phyloP scores from a whole-genome alignment of 2,888 invertebrate species.

The Chloroclystis v-ata region DNA sequence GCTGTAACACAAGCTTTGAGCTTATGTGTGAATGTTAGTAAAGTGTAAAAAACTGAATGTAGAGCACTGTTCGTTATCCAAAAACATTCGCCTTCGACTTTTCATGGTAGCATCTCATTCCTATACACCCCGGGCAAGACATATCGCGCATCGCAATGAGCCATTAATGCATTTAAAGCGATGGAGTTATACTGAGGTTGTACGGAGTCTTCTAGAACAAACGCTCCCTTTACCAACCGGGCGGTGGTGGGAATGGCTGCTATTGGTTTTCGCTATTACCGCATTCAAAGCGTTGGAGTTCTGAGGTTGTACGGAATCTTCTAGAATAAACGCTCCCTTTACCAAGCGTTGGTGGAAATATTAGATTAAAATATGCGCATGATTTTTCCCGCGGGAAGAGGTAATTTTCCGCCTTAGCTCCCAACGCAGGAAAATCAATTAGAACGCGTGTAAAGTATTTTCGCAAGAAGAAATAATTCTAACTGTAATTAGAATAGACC shows the following conservation, averaged over 20 bases:
- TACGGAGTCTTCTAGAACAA: conserved; percentile 33
- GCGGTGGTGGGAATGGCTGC: conserved; percentile 55
- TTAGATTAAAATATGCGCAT: too few species aligned
- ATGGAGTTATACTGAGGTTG: conserved; percentile 56
- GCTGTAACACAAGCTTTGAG: too few species aligned
- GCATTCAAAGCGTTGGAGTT: conserved; percentile 50
- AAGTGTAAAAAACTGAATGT: too few species aligned
- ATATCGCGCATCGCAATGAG: conserved; percentile 57
- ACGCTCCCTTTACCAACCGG: conserved; percentile 48
- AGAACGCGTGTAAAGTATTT: too few species aligned
- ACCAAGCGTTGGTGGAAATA: conserved; percentile 54
- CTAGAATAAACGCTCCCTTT: conserved; percentile 49
- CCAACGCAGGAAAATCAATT: too few species aligned
- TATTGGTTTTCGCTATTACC: conserved; percentile 48
- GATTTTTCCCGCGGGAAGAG: too few species aligned
- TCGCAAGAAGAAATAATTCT: too few species aligned
- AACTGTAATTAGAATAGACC: too few species aligned
- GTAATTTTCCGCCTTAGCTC: too few species aligned
- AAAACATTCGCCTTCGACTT: too few species aligned
- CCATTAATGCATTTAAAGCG: conserved; percentile 45
- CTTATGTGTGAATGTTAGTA: too few species aligned
- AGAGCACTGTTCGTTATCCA: too few species aligned
- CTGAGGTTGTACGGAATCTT: conserved; percentile 14
- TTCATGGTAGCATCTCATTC: conserved; percentile 41
- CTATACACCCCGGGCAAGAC: conserved; percentile 57